Evolutionary conservation across 2,888 invertebrate genomes (phyloP), one percentile per base, ranked within the genome.

Genomic region (Epistrophe eligans): DNA sequence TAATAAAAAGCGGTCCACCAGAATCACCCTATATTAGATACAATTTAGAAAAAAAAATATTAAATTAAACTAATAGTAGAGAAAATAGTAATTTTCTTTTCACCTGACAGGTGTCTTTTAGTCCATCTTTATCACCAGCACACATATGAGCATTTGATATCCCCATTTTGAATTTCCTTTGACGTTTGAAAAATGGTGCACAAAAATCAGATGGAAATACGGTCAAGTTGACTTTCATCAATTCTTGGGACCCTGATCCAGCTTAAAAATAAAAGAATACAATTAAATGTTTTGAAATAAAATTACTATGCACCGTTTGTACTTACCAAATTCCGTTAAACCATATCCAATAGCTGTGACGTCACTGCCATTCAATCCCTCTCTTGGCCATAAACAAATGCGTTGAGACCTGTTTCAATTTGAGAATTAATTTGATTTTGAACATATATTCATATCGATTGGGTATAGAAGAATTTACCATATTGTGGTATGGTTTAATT

Each of bases 121-220:
- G 72, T 4, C 84, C 84, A 8, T 73, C 17, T 0, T 88, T 72
- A 74, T 90, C 89, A 6, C 91, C 91, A 35, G 91, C 91, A 80
- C 91, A 91, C 9, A 91, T 19, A 83, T 90, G 90, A 15, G 90
- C 74, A 28, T 88, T 73, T 10, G 88, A 64, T 24, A 91, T 82
- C 1, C 91, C 91, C 0, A 0, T 13, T 52, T 32, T 57, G 19
- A 67, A 73, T 43, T 67, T 80, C 11, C 64, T 43, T n/a, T 80
- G 57, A 13, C 73, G 17, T 35, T 58, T 55, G 9, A 66, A 58
- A 17, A 66, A 73, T 0, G 66, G 66, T 19, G 13, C 38, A 24
- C 79, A 80, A 9, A 8, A 32, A 1, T 17, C 45, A 2, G 43
- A 24, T 9, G 57, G 11, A 58, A 58, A 62, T n/a, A 43, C 43